Base-by-base conservation (phyloP, 2,888 invertebrate genomes). In the Chrysolina oricalcia region DNA sequence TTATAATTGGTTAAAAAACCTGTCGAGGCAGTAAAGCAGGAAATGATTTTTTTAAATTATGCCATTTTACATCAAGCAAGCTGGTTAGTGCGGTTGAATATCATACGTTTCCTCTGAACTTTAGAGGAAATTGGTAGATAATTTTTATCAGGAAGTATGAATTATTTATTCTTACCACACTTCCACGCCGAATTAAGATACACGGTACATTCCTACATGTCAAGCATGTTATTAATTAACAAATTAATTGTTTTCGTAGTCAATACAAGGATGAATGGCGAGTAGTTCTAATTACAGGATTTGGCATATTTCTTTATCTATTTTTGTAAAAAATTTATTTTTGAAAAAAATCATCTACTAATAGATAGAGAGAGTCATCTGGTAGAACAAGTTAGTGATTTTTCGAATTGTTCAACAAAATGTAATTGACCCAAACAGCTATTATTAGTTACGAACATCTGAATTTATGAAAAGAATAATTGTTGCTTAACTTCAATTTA, bases 101-200 rank as follows among this genome's bases (percentile, higher is more conserved):
- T 73, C 71, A 70, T 71, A 56, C 48, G 64, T 74, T 78, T 78
- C 73, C 75, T 71, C 59, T 66, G 71, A 63, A 19, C 43, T 75
- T 73, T 46, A 56, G 43, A 76, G 74, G 72, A 78, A 78, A 74
- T 70, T 43, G 67, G 70, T 70, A 73, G 71, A 75, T 68, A 73
- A 68, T 71, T 9, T 71, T 75, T 65, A 67, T 70, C 63, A 64
- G 48, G 41, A 40, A 21, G 41, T 62, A 71, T 53, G 21, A 53
- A 53, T 53, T 53, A 53, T 21, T 53, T 19, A 21, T 53, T 21
- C 21, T 21, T 23, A 53, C 53, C 53, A 21, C 53, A 53, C 53
- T 53, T 53, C 53, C 53, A 53, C 1, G 11, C 53, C 21, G 21
- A 53, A 53, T 53, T 53, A 1, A 11, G 21, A 21, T 21, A 53